A percentile compares a stretch with the other conserved stretches of the same genome.
phyloP scores from a whole-genome alignment of 2,797 vertebrate species.

The Gallinago stenura region DNA sequence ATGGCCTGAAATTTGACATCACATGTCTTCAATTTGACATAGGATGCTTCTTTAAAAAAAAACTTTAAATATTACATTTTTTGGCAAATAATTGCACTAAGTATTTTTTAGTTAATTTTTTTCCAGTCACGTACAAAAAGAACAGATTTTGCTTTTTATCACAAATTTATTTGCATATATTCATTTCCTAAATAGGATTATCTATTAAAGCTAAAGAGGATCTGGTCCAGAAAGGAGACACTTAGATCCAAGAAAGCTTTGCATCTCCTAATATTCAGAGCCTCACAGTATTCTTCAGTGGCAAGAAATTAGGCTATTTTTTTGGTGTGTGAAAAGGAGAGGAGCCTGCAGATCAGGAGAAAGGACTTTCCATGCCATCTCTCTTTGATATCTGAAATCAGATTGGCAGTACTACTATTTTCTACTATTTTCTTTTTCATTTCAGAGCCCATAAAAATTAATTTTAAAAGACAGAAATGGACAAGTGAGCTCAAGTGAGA shows the following conservation, averaged over 20 bases:
- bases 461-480: neutral
- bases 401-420: neutral
- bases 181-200: neutral
- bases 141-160: neutral
- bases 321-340: neutral
- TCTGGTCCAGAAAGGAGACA: neutral
- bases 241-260: neutral
- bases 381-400: neutral
- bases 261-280: neutral
- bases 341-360: neutral
- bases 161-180: neutral
- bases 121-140: neutral
- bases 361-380: neutral
- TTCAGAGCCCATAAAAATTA: neutral
- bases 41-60: neutral
- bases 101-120: neutral
- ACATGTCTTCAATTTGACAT: neutral
- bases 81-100: neutral
- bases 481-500: neutral
- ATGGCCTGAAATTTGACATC: neutral
- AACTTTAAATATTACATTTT: neutral
- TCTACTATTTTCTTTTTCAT: neutral
- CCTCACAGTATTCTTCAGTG: neutral
- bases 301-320: neutral
- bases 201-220: neutral